Evolutionary conservation across 2,888 invertebrate species (phyloP).

Genomic region (Zeuzera pyrina): DNA sequence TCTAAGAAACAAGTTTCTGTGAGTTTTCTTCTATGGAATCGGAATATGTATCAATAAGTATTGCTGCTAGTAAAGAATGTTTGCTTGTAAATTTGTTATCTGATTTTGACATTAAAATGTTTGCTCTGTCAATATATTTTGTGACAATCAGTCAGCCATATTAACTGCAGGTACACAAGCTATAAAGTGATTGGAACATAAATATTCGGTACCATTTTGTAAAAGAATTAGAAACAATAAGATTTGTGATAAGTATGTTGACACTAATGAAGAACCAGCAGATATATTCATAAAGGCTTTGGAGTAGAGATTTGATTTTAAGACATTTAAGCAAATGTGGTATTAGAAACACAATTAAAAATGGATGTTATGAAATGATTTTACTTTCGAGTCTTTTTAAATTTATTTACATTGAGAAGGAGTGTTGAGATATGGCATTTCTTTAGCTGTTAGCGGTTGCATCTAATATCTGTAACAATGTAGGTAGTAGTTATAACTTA

Average conservation of each 20-base stretch:
- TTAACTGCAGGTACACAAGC: background rate
- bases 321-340: background rate
- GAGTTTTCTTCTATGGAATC: background rate
- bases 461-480: no score
- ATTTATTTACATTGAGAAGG: no score
- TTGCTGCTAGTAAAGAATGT: background rate
- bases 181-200: background rate
- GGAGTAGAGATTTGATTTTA: background rate
- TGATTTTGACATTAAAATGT: background rate
- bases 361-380: no score
- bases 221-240: background rate
- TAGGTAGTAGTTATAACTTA: no score
- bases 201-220: background rate
- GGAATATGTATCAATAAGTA: background rate
- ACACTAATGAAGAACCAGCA: background rate
- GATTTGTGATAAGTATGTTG: background rate
- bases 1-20: background rate
- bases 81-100: background rate
- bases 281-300: background rate
- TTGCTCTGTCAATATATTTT: background rate
- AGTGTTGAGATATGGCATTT: no score
- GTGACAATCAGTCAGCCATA: constrained; percentile 9
- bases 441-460: no score
- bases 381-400: no score
- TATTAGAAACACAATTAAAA: no score